These are phyloP conservation scores for Dasypus novemcinctus DNA, from an alignment of 2,113 vertebrate species.

Conservation along the genomic window DNA sequence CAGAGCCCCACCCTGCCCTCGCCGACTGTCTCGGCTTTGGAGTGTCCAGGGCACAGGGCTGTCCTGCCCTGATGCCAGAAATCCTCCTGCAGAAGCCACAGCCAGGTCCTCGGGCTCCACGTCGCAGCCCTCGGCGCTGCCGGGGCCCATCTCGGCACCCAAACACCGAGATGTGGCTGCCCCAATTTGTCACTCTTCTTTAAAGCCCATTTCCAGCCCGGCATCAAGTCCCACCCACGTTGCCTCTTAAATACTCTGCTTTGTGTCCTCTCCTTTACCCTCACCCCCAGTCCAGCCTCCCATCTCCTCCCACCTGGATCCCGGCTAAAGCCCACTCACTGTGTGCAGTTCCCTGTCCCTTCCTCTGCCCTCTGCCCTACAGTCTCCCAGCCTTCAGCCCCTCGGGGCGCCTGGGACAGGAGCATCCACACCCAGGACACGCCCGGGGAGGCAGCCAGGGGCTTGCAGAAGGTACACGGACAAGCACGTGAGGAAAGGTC, in stretches of 20 bases:
- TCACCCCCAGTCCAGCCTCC: accelerated
- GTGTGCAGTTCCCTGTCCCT: accelerated
- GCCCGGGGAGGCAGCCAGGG: not conserved
- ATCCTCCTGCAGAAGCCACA: not conserved
- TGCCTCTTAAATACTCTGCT: accelerated
- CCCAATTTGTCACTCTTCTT: not conserved
- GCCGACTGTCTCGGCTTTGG: accelerated
- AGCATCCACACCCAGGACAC: too few species aligned
- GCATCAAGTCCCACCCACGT: accelerated
- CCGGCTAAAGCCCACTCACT: not conserved
- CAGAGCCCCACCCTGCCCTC: accelerated
- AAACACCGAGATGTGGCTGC: not conserved
- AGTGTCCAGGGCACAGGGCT: accelerated
- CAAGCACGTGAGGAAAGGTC: accelerated
- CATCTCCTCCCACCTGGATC: too few species aligned
- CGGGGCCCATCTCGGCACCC: not conserved
- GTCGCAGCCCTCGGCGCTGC: accelerated
- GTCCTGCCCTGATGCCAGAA: not conserved
- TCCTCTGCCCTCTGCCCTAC: not conserved
- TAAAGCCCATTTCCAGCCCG: not conserved
- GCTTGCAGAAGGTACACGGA: accelerated
- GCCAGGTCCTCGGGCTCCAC: accelerated
- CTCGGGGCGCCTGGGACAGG: accelerated
- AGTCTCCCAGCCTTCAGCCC: not conserved
- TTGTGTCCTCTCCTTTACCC: not conserved